Base-by-base conservation (phyloP, 1,140 invertebrate genomes). In the Lepidurus apus region DNA sequence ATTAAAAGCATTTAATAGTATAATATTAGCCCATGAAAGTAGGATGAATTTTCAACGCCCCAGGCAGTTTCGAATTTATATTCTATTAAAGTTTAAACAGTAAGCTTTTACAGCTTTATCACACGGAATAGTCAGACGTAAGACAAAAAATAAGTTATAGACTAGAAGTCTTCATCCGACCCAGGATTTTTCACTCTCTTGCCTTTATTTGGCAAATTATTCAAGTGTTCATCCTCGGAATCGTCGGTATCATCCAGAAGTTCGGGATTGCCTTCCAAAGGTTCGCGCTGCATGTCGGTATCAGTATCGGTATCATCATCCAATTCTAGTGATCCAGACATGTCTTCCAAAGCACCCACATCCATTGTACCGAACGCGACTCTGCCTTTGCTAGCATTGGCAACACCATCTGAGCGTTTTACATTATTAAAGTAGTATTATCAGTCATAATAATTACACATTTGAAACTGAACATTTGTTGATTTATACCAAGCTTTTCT, bases 151-250 rank as follows among this genome's bases (percentile, higher is more conserved):
- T 17, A 21, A 65, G 21, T 65, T 7, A 21, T n/a, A 1, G 17
- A 65, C 13, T 65, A 65, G 53, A 65, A 65, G 21, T 65, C 53
- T n/a, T 65, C 53, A 17, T 65, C 53, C 8, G 53, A 65, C 8
- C 53, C 53, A 7, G 53, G 9, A 65, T 65, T 13, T 65, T 65
- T 65, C n/a, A 21, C 13, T 11, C 17, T 13, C 21, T 65, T 65
- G 53, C 9, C 21, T 65, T 65, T 65, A 17, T 65, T 65, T 17
- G 74, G 82, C 82, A 79, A 80, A 81, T 26, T 43, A 11, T 7
- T 34, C 17, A 76, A 13, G 74, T 75, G 10, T n/a, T 13, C 74
- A 65, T 65, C 53, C 17, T 65, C 53, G 7, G 53, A 65, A 65
- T 65, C 53, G 21, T 65, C 53, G 53, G 53, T 65, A 17, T 65